Base-by-base conservation (phyloP, 53 echinoderm and acorn worm genomes). In the Holothuria scabra region DNA sequence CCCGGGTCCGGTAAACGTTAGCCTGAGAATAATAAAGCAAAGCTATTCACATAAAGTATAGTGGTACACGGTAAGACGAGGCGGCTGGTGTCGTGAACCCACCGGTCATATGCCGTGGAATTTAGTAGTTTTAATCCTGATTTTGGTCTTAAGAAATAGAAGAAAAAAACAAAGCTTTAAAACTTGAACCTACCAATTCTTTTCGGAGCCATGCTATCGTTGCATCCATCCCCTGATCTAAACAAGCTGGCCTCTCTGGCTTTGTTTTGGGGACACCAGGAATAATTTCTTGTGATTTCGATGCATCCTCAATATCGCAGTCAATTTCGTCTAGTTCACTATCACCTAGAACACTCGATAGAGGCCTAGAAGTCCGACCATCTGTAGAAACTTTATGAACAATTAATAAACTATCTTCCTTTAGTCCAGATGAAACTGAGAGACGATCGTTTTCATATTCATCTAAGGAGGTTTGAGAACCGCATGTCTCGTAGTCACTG, bases 401-500 rank as follows among this genome's bases (percentile, higher is more conserved):
- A 72, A 44, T 72, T 11, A 35, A 16, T 28, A 28, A 18, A 33
- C 21, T 78, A 28, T 56, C 56, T 3, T 78, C 78, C 19, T 78
- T 57, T 46, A 72, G 23, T 57, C 78, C 58, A 58, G 78, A 78
- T 5, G 28, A 56, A 13, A 30, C 26, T 8, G 78, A 78, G 24
- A 57, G 58, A 12, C 82, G 60, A 37, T 81, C 82, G 22, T 64
- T 64, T 26, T 81, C 82, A 23, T 62, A 81, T 37, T 81, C 82
- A 11, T 81, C 82, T 26, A 81, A 34, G 13, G 82, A 81, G 25
- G 82, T 81, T 64, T 44, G 44, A 21, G 82, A 81, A n/a, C 82
- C 82, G 20, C 82, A 81, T 9, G 82, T 81, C 41, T 81, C 82
- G 46, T 81, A 81, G 24, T 81, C 82, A 13, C 82, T 81, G 48